phyloP scores from a whole-genome alignment of 2,888 invertebrate genomes.

The Tinea pellionella region DNA sequence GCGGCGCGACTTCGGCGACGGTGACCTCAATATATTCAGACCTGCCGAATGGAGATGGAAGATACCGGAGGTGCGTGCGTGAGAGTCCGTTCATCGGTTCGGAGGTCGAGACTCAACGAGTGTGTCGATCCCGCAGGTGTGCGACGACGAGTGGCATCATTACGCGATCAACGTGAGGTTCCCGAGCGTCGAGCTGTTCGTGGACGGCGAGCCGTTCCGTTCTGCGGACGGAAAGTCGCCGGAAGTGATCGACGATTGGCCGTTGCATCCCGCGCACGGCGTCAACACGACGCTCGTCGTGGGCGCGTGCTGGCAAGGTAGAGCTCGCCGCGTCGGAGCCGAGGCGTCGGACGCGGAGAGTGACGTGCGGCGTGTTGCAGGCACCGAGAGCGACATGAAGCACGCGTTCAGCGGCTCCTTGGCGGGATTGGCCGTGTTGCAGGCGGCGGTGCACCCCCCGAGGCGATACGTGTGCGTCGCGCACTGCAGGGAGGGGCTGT shows the following conservation, averaged over 20 bases:
- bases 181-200: conserved; percentile 87
- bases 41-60: conserved; percentile 99
- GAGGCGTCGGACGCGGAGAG: conserved; percentile 12
- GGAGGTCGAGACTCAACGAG: too few species aligned
- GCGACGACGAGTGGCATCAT: conserved; percentile 99
- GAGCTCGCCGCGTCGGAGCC: too few species aligned
- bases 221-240: conserved; percentile 74
- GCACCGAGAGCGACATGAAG: conserved; percentile 89
- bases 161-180: conserved; percentile 94
- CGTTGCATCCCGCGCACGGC: conserved; percentile 94
- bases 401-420: conserved; percentile 92
- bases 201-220: conserved; percentile 83
- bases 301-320: conserved; percentile 98
- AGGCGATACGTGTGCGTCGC: conserved; percentile 82
- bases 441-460: conserved; percentile 79
- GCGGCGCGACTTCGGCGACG: conserved; percentile 90
- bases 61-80: conserved; percentile 80
- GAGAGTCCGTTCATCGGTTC: too few species aligned
- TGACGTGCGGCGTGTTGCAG: conserved; percentile 44
- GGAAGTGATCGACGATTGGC: conserved; percentile 99
- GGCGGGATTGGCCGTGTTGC: conserved; percentile 84
- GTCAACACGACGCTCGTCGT: conserved; percentile 93
- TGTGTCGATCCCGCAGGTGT: conserved; percentile 67
- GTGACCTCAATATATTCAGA: conserved; percentile 92
- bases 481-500: conserved; percentile 84